phyloP scores from a whole-genome alignment of 1,140 invertebrate species.

The Drosophila kikkawai region DNA sequence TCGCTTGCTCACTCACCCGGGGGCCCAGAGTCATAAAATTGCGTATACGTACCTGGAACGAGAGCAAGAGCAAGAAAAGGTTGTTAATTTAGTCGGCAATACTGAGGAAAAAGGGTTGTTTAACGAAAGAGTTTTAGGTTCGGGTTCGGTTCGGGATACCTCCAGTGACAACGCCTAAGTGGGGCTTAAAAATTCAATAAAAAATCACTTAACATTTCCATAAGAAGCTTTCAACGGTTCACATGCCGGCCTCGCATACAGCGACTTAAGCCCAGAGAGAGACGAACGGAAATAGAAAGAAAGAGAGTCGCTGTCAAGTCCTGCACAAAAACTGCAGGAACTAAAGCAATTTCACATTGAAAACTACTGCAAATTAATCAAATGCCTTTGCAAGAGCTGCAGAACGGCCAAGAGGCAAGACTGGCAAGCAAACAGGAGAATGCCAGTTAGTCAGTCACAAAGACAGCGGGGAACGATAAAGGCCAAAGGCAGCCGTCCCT shows the following conservation, averaged over 20 bases:
- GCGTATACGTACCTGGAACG: slow-evolving; percentile 69
- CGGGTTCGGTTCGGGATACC: slow-evolving; percentile 11
- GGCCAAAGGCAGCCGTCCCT: slow-evolving; percentile 31
- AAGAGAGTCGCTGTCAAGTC: slow-evolving; percentile 21
- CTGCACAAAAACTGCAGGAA: slow-evolving; percentile 53
- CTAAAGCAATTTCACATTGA: slow-evolving; percentile 80
- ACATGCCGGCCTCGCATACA: slow-evolving; percentile 28
- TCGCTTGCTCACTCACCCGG: slow-evolving; percentile 29
- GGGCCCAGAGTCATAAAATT: slow-evolving; percentile 41
- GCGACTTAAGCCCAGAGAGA: slow-evolving; percentile 20
- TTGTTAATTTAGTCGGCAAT: slow-evolving; percentile 50
- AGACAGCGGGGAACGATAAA: slow-evolving; percentile 57
- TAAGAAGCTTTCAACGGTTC: slow-evolving; percentile 59
- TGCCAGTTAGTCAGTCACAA: slow-evolving; percentile 76
- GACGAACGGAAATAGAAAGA: not conserved
- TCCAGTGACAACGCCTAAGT: slow-evolving; percentile 56
- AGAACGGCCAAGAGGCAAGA: slow-evolving; percentile 43
- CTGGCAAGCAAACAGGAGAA: slow-evolving; percentile 50
- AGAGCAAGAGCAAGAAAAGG: slow-evolving; percentile 29
- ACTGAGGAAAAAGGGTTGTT: not conserved
- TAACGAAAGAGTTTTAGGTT: not conserved
- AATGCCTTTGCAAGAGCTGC: slow-evolving; percentile 58
- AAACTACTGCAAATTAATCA: slow-evolving; percentile 82
- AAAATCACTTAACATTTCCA: slow-evolving; percentile 59
- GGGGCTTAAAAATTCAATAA: slow-evolving; percentile 62